phyloP scores from a whole-genome alignment of 1,140 invertebrate species.

The Papilio glaucus region DNA sequence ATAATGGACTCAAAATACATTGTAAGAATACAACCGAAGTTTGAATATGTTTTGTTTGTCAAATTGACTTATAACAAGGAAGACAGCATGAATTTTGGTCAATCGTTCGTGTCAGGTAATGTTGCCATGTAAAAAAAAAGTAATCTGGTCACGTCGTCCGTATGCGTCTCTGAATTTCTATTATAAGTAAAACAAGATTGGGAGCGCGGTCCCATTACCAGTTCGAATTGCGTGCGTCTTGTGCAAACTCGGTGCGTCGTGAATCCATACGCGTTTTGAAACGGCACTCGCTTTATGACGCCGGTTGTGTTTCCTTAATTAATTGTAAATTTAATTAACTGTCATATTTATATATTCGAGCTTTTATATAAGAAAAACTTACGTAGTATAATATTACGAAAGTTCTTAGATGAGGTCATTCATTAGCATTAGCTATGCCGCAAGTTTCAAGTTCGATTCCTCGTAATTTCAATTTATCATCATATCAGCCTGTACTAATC shows the following conservation, averaged over 20 bases:
- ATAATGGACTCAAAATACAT: background rate
- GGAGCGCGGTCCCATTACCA: background rate
- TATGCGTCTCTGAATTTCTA: slow-evolving; percentile 24
- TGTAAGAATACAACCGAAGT: background rate
- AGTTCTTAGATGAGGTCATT: too few species aligned
- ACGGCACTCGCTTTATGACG: background rate
- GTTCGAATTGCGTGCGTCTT: slow-evolving; percentile 4
- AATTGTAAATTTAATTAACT: background rate
- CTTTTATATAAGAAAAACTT: slow-evolving; percentile 6
- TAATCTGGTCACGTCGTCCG: slow-evolving; percentile 12
- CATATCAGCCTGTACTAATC: too few species aligned
- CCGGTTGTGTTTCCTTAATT: slow-evolving; percentile 2
- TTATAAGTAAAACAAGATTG: slow-evolving; percentile 27
- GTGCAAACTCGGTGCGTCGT: background rate
- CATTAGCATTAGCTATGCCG: too few species aligned
- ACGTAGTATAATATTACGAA: too few species aligned
- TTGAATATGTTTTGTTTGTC: background rate
- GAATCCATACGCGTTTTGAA: background rate
- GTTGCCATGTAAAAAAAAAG: background rate
- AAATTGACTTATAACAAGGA: background rate
- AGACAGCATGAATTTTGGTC: background rate
- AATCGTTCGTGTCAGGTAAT: background rate
- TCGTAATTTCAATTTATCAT: too few species aligned
- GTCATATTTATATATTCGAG: slow-evolving; percentile 36
- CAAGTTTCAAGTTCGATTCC: background rate